Evolutionary conservation across 2,797 vertebrate genomes (phyloP).

Genomic region (Pristis pectinata): DNA sequence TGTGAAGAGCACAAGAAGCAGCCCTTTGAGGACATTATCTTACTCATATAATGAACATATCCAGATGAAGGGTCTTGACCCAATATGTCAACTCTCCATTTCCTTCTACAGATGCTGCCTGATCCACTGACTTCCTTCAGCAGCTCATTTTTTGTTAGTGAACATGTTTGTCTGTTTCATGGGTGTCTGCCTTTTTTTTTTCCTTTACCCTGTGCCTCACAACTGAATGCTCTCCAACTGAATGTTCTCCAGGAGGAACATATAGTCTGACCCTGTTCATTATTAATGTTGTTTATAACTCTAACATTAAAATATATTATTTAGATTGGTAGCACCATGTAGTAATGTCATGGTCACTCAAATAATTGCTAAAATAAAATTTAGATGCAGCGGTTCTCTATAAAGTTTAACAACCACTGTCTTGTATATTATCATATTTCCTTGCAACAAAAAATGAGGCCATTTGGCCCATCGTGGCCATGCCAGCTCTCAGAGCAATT

Average conservation of each 20-base stretch:
- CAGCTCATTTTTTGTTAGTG: too few species aligned
- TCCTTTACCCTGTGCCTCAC: not conserved
- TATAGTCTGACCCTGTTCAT: not conserved
- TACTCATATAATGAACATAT: not conserved
- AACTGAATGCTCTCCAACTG: not conserved
- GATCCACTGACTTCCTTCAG: too few species aligned
- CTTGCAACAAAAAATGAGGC: too few species aligned
- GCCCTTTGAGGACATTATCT: not conserved
- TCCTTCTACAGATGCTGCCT: too few species aligned
- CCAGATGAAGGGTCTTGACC: too few species aligned
- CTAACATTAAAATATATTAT: not conserved
- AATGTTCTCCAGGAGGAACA: not conserved
- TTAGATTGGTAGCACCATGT: too few species aligned
- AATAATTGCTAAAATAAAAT: not conserved
- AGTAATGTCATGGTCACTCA: not conserved
- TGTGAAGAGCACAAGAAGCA: not conserved
- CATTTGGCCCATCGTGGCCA: too few species aligned
- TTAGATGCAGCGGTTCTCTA: not conserved
- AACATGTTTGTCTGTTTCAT: not conserved
- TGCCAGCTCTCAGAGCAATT: too few species aligned
- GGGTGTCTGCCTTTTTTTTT: not conserved
- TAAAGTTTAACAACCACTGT: too few species aligned
- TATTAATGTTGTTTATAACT: not conserved
- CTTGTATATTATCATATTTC: too few species aligned
- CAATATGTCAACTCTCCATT: too few species aligned